Base-by-base conservation (phyloP, 2,888 invertebrate species). In the Ptycholaimellus sp. region DNA sequence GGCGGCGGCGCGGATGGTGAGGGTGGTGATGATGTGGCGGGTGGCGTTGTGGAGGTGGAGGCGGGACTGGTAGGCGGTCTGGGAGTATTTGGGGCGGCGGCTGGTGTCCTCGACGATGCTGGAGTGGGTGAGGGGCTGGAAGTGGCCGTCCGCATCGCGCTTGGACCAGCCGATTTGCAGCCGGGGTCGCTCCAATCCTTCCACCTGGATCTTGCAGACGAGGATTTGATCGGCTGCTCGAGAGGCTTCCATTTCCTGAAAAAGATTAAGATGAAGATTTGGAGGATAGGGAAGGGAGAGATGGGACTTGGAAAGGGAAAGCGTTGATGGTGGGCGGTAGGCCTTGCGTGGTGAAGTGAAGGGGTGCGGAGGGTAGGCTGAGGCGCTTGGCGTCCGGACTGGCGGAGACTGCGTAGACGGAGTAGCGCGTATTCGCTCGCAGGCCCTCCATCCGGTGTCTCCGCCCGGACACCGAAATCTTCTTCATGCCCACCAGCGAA, bases 341-440 rank as follows among this genome's bases (percentile, higher is more conserved):
- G 4, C 33, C 25, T 14, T 20, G 25, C 1, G 44, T 42, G 4
- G 38, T 35, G 28, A 48, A 44, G 5, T 23, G 20, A 2, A 43
- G 30, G 7, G 39, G 30, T 5, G 42, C 39, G 1, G 48, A 47
- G 1, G 28, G 17, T 9, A 30, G 31, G 3, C 45, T 45, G 3
- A 35, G 39, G 27, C 39, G 31, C 31, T 34, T 17, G 16, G 28
- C 17, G 3, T 35, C 37, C 3, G 3, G 25, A 4, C 33, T 41
- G 14, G 36, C 29, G 7, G 48, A 43, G n/a, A 44, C 39, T 0
- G 47, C 43, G 33, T 40, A 40, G 4, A 41, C 37, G 1, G 35
- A 25, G 22, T 48, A 48, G 1, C 42, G 37, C 3, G 40, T 41
- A 1, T 36, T 32, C 2, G 39, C 23, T 2, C 33, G 22, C 5